These are phyloP conservation scores for Neodontobutis hainanensis DNA, from an alignment of 2,113 vertebrate genomes.

Conservation along the genomic window DNA sequence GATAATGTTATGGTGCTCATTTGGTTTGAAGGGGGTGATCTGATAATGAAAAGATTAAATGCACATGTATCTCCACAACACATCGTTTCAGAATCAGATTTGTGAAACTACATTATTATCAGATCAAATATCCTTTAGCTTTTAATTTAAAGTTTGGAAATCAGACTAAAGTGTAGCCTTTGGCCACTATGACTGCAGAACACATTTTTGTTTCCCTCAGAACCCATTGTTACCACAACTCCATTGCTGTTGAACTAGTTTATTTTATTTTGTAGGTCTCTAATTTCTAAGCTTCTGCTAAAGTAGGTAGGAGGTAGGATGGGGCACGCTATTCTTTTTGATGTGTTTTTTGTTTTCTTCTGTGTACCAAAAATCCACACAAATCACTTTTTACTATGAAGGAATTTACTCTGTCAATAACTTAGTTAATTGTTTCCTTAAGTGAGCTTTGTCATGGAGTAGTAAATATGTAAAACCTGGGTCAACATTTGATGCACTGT, in stretches of 20 bases:
- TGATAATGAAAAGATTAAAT: not conserved
- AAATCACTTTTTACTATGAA: no score
- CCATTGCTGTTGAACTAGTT: no score
- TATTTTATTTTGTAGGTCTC: no score
- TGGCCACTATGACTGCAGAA: not conserved
- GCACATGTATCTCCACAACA: not conserved
- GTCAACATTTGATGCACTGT: no score
- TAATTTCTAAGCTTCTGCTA: no score
- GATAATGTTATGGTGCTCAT: constrained; percentile 7
- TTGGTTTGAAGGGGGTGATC: constrained; percentile 4
- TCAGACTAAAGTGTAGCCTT: not conserved
- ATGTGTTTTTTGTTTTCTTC: not conserved
- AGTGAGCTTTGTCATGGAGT: no score
- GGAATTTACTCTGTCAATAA: no score
- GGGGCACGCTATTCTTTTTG: not conserved
- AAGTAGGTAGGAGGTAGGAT: no score
- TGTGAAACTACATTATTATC: not conserved
- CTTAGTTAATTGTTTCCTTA: no score
- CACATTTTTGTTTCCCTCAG: not conserved
- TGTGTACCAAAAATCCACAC: not conserved
- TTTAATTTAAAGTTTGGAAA: not conserved
- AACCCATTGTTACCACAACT: no score
- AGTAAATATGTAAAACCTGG: no score
- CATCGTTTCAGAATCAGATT: not conserved
- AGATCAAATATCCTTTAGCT: not conserved